phyloP scores from a whole-genome alignment of 2,797 vertebrate species.

The Prunella strophiata region DNA sequence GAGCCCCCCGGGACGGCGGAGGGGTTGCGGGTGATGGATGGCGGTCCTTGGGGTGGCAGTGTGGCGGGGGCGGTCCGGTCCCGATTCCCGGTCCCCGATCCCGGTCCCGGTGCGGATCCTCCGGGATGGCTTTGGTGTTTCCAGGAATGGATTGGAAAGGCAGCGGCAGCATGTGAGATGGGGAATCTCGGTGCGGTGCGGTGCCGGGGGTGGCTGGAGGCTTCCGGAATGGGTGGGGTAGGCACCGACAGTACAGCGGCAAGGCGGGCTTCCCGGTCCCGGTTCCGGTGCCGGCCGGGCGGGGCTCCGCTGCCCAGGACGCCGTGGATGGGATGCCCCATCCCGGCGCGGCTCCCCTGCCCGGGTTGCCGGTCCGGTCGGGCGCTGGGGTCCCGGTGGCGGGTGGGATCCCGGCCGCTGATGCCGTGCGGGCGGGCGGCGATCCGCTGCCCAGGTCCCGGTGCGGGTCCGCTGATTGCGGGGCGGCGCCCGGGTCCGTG shows the following conservation, averaged over 20 bases:
- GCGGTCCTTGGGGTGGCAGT: fast-evolving
- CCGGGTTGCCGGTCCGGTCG: no score
- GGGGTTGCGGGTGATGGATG: not conserved
- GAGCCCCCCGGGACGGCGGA: not conserved
- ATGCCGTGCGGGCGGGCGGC: not conserved
- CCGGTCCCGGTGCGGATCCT: no score
- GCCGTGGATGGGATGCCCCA: not conserved
- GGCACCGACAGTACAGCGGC: not conserved
- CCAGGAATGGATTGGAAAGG: not conserved
- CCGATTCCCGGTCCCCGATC: no score
- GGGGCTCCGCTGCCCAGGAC: not conserved
- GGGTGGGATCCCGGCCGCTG: not conserved
- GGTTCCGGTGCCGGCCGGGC: not conserved
- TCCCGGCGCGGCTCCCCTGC: not conserved
- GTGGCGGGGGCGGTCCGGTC: fast-evolving
- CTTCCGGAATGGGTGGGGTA: not conserved
- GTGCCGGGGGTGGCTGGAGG: not conserved
- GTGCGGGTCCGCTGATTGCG: not conserved
- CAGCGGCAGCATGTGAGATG: not conserved
- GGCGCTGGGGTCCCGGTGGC: not conserved
- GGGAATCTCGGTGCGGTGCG: no score
- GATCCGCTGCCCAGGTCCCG: not conserved
- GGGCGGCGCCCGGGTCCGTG: not conserved
- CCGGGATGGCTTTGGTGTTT: not conserved
- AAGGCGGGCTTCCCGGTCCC: not conserved